A percentile compares a stretch with the other conserved stretches of the same genome.
phyloP scores from a whole-genome alignment of 2,888 invertebrate genomes.

The Diarsia dahlii region DNA sequence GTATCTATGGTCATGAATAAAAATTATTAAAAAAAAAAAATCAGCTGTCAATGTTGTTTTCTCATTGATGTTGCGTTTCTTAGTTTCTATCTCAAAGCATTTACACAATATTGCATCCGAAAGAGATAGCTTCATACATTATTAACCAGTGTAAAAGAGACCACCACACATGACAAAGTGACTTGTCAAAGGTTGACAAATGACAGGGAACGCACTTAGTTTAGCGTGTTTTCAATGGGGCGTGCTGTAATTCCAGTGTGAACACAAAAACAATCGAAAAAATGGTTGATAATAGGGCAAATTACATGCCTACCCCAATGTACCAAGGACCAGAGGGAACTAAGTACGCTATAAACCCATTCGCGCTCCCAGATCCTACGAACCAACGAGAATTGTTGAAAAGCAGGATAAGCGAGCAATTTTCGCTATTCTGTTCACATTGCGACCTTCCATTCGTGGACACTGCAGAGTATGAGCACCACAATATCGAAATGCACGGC shows the following conservation, averaged over 20 bases:
- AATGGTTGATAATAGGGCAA: slow-evolving; percentile 62
- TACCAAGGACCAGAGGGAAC: slow-evolving; percentile 50
- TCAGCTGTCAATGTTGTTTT: slow-evolving; percentile 28
- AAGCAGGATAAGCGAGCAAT: slow-evolving; percentile 21
- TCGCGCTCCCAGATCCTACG: slow-evolving; percentile 31
- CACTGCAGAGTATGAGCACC: slow-evolving; percentile 71
- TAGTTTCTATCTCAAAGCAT: accelerated
- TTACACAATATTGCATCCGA: neutral
- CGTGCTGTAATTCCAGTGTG: slow-evolving; percentile 7
- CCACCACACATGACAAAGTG: neutral
- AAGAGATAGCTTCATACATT: neutral
- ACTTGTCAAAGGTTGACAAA: neutral
- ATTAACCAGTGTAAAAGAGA: neutral
- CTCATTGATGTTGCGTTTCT: slow-evolving; percentile 38
- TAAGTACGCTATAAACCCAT: slow-evolving; percentile 61
- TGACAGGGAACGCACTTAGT: slow-evolving; percentile 21
- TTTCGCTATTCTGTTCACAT: slow-evolving; percentile 66
- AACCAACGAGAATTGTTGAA: slow-evolving; percentile 27
- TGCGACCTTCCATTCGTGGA: slow-evolving; percentile 73
- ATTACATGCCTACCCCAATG: slow-evolving; percentile 51
- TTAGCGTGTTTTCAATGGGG: slow-evolving; percentile 14
- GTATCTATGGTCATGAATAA: too few relatives aligned
- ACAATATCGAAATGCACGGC: slow-evolving; percentile 72
- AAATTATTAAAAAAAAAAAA: too few relatives aligned
- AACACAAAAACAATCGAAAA: slow-evolving; percentile 22